Conservation (phyloP, 1,140 invertebrate species). For the Orius laevigatus region DNA sequence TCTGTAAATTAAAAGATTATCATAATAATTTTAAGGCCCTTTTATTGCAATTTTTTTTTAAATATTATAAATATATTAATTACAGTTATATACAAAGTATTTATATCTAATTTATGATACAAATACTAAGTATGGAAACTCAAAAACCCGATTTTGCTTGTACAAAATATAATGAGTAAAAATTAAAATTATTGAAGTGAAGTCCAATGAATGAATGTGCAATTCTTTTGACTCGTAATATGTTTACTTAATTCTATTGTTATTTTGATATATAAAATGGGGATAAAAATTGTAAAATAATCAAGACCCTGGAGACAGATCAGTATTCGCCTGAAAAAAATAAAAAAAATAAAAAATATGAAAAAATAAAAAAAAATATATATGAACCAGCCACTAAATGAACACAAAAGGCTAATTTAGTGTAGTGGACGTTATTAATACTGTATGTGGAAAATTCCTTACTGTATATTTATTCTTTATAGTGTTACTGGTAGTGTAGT, state of each 20-base stretch:
- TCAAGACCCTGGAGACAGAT: constrained; percentile 7
- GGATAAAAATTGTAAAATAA: not conserved
- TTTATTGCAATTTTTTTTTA: constrained; percentile 1
- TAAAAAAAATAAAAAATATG: constrained; percentile 9
- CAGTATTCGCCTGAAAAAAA: constrained; percentile 36
- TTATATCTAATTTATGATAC: not conserved
- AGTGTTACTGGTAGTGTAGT: constrained; percentile 9
- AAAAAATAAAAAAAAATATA: constrained; percentile 1
- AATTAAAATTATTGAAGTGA: constrained; percentile 1
- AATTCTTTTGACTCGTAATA: constrained; percentile 11
- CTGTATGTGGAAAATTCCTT: constrained; percentile 15
- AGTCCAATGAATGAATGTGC: constrained; percentile 13
- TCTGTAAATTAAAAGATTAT: not conserved
- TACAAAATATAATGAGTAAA: constrained; percentile 5
- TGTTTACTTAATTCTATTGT: constrained; percentile 12
- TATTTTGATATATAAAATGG: constrained; percentile 9
- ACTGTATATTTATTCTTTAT: constrained; percentile 16
- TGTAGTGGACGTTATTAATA: constrained; percentile 15
- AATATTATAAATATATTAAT: not conserved
- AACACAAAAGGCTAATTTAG: constrained; percentile 21
- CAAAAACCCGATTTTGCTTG: not conserved
- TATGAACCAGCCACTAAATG: constrained; percentile 1
- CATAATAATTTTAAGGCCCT: not conserved
- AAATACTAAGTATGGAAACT: constrained; percentile 2
- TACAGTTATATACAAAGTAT: not conserved